phyloP scores from a whole-genome alignment of 2,113 vertebrate genomes.

The Nannobrachium achirus region DNA sequence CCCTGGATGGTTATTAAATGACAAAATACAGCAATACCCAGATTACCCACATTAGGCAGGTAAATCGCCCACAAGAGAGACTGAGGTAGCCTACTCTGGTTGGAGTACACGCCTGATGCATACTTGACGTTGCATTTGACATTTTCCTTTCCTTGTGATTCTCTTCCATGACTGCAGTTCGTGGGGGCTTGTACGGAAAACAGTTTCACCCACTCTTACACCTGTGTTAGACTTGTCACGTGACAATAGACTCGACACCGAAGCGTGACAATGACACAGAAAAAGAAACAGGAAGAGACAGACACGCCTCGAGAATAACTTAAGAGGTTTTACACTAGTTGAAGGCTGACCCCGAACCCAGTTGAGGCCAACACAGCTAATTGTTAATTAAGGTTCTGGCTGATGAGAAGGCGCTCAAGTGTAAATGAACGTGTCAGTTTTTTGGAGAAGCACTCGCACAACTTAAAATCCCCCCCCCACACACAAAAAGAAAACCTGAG shows the following conservation, averaged over 20 bases:
- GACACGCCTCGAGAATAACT: slow-evolving; percentile 30
- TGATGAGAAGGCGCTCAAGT: slow-evolving; percentile 69
- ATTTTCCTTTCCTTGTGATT: too few relatives aligned
- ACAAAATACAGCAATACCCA: background rate
- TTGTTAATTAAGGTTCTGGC: slow-evolving; percentile 63
- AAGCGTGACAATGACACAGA: background rate
- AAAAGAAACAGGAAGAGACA: slow-evolving; percentile 22
- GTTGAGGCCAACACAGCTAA: slow-evolving; percentile 54
- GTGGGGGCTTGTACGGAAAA: too few relatives aligned
- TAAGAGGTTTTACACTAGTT: slow-evolving; percentile 33
- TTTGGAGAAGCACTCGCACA: slow-evolving; percentile 51
- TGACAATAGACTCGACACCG: too few relatives aligned
- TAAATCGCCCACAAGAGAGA: too few relatives aligned
- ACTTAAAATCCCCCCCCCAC: slow-evolving; percentile 40
- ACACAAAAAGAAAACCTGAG: slow-evolving; percentile 47
- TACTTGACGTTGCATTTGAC: too few relatives aligned
- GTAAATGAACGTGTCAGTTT: slow-evolving; percentile 70
- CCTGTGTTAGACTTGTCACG: too few relatives aligned
- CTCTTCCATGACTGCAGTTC: too few relatives aligned
- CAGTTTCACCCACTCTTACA: too few relatives aligned
- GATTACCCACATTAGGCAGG: background rate
- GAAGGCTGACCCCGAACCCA: slow-evolving; percentile 54
- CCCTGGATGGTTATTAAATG: background rate
- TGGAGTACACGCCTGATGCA: too few relatives aligned
- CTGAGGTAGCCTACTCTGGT: too few relatives aligned